Evolutionary conservation across 2,888 invertebrate genomes (phyloP).

Genomic region (Allolobophora icterica): DNA sequence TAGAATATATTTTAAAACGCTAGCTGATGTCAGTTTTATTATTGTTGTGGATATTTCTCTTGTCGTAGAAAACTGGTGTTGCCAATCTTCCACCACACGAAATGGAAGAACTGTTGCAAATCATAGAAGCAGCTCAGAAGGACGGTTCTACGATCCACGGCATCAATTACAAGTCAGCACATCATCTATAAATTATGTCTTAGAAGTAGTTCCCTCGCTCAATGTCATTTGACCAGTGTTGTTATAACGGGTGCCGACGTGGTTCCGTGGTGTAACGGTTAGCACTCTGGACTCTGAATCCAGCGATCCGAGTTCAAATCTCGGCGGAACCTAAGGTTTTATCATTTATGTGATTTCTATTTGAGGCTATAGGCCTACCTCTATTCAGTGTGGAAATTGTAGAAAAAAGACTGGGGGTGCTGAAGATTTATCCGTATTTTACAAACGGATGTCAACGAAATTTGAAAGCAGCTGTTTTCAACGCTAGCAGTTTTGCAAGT

Average conservation of each 20-base stretch:
- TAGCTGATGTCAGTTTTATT: neutral
- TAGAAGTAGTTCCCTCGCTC: too few relatives aligned
- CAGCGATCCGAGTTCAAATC: too few relatives aligned
- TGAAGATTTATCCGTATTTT: too few relatives aligned
- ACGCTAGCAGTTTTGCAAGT: too few relatives aligned
- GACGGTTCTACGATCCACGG: neutral
- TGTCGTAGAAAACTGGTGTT: conserved; percentile 11
- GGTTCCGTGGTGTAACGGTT: neutral
- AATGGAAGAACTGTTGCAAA: neutral
- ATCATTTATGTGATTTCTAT: too few relatives aligned
- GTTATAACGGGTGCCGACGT: neutral
- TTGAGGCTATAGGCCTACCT: too few relatives aligned
- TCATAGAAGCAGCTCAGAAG: neutral
- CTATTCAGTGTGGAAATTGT: too few relatives aligned
- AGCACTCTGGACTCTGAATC: neutral
- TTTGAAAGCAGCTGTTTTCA: too few relatives aligned
- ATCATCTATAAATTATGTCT: neutral
- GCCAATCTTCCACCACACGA: neutral
- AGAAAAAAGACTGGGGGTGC: too few relatives aligned
- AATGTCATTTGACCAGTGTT: too few relatives aligned
- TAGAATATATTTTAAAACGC: neutral
- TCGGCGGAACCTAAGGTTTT: too few relatives aligned
- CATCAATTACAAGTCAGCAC: neutral
- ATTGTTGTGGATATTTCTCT: neutral
- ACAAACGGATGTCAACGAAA: too few relatives aligned